Evolutionary conservation across 2,113 vertebrate species (phyloP).

Genomic region (Caracal caracal): DNA sequence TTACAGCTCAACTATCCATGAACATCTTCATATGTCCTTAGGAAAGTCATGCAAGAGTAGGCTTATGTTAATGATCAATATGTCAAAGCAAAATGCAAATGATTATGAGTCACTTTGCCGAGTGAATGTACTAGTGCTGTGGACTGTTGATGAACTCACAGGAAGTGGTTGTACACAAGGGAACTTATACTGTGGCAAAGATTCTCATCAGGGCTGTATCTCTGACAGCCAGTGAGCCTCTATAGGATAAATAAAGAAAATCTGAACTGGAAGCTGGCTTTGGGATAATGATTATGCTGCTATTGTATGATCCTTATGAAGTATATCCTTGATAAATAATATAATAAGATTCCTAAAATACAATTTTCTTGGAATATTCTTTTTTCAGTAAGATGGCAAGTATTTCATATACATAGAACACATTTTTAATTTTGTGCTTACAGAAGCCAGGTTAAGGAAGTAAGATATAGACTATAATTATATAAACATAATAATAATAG

Average conservation of each 20-base stretch:
- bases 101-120: constrained; percentile 4
- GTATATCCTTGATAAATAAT: background rate
- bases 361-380: background rate
- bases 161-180: background rate
- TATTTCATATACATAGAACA: background rate
- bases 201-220: background rate
- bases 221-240: background rate
- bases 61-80: constrained; percentile 38
- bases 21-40: constrained; percentile 48
- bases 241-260: background rate
- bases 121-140: background rate
- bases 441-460: background rate
- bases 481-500: background rate
- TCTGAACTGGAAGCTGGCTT: background rate
- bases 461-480: background rate
- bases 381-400: background rate
- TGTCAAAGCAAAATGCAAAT: constrained; percentile 67
- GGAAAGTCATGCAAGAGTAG: constrained; percentile 15
- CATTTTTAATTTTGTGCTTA: background rate
- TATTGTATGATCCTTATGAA: background rate
- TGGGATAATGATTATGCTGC: background rate
- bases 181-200: background rate
- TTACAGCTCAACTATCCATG: background rate
- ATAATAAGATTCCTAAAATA: background rate
- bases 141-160: constrained; percentile 13